Percentiles rank a stretch among this genome's conserved stretches.
These are phyloP conservation scores for Syrphus vitripennis DNA, from an alignment of 2,888 invertebrate species.

Conservation along the genomic window DNA sequence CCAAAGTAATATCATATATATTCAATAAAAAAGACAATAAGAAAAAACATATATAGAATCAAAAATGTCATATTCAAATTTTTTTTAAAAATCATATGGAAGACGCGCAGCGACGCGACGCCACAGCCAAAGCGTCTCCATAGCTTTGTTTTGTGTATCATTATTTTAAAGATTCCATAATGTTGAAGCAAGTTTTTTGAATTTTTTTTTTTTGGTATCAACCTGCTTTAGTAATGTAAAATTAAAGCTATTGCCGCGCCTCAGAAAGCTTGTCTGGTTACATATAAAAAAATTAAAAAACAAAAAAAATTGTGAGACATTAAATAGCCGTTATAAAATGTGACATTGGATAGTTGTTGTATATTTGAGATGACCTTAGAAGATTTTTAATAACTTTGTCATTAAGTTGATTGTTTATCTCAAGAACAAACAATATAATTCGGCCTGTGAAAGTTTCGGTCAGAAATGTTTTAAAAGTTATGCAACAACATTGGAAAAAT, in stretches of 20 bases:
- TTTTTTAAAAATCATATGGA: neutral
- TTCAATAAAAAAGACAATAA: neutral
- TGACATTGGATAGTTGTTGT: neutral
- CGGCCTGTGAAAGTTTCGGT: neutral
- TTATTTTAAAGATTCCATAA: neutral
- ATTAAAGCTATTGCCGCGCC: neutral
- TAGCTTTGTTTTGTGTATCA: neutral
- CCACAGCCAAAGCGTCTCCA: neutral
- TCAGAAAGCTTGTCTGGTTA: neutral
- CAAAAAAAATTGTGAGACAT: neutral
- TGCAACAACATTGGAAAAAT: too few species aligned
- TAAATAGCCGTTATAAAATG: neutral
- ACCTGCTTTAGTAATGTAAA: neutral
- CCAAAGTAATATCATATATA: neutral
- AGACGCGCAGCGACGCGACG: neutral
- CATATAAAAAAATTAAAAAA: neutral
- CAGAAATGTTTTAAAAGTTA: too few species aligned
- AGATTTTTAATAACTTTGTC: neutral
- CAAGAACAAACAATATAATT: neutral
- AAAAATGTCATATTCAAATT: neutral
- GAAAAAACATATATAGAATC: neutral
- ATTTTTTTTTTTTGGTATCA: neutral
- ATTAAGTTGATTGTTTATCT: neutral
- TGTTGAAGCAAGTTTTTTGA: neutral
- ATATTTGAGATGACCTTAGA: neutral